phyloP scores from a whole-genome alignment of 2,797 vertebrate species.

The Petrocephalus sullivani region DNA sequence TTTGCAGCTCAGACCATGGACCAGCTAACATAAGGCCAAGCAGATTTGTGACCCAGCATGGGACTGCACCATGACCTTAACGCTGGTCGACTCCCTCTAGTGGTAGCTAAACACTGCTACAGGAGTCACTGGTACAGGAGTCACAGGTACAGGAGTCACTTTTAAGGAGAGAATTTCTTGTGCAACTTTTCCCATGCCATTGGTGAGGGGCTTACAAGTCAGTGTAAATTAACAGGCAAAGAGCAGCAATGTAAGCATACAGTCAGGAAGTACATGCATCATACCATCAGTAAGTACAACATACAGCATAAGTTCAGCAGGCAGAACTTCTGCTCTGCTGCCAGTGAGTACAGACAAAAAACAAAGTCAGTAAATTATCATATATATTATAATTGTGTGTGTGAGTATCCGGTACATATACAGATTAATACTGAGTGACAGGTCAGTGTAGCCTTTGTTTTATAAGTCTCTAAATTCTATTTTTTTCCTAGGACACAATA shows the following conservation, averaged over 20 bases:
- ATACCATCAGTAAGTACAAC: not conserved
- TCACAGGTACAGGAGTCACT: not conserved
- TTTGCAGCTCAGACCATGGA: not conserved
- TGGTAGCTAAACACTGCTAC: not conserved
- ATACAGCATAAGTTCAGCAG: not conserved
- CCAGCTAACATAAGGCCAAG: not conserved
- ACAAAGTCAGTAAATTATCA: too few relatives aligned
- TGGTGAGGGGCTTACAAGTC: not conserved
- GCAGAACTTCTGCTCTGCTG: not conserved
- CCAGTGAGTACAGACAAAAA: too few relatives aligned
- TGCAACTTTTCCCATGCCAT: not conserved
- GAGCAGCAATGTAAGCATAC: not conserved
- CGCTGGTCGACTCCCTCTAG: not conserved
- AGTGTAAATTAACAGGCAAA: not conserved
- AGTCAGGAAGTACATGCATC: not conserved
- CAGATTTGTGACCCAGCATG: conserved; percentile 4
- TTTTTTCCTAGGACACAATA: not conserved
- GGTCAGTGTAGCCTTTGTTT: not conserved
- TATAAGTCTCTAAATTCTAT: not conserved
- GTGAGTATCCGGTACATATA: too few relatives aligned
- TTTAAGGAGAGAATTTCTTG: not conserved
- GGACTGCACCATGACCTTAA: not conserved
- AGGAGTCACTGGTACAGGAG: not conserved
- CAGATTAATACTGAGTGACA: not conserved
- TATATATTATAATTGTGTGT: too few relatives aligned